phyloP scores from a whole-genome alignment of 2,888 invertebrate species.

The Agrochola litura region DNA sequence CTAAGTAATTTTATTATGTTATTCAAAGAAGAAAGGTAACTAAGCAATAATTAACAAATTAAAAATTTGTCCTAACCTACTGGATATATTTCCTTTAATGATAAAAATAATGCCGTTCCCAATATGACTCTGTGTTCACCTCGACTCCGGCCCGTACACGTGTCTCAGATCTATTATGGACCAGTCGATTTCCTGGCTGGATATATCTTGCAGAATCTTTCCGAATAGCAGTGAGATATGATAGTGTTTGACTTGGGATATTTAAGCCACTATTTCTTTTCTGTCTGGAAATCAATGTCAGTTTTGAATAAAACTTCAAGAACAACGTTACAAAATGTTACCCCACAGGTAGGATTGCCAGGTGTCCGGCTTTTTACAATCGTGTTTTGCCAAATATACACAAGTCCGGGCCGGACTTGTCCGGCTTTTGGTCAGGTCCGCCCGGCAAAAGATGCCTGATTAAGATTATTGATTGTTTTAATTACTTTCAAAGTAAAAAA shows the following conservation, averaged over 20 bases:
- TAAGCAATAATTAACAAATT: not conserved
- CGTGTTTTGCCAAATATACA: too few relatives aligned
- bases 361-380: too few relatives aligned
- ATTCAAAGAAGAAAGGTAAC: not conserved
- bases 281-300: not conserved
- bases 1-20: too few relatives aligned
- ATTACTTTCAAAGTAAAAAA: too few relatives aligned
- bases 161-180: conserved; percentile 17
- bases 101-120: not conserved
- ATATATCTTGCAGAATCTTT: conserved; percentile 27
- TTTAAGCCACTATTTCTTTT: not conserved
- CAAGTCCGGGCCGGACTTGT: too few relatives aligned
- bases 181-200: conserved; percentile 18
- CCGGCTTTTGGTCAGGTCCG: too few relatives aligned
- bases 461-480: too few relatives aligned
- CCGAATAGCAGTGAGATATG: not conserved
- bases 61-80: not conserved
- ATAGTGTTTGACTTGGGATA: not conserved
- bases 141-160: conserved; percentile 9
- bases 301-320: not conserved
- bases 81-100: not conserved
- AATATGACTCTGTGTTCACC: too few relatives aligned
- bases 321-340: too few relatives aligned
- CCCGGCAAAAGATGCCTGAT: too few relatives aligned
- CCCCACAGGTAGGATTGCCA: too few relatives aligned